Conservation (phyloP, 2,888 invertebrate genomes). For the Drosophila hamatofila region DNA sequence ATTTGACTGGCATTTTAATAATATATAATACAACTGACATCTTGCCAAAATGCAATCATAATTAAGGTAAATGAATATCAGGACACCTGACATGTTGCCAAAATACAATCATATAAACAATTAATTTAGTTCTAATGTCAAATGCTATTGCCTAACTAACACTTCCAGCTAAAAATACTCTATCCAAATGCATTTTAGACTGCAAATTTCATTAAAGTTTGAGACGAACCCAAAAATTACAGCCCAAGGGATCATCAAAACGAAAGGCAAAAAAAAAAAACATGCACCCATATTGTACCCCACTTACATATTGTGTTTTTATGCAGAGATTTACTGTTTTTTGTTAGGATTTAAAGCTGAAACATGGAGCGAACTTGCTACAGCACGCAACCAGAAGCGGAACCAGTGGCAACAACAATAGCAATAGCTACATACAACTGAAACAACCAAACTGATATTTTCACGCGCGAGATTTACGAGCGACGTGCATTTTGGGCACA, state of each 20-base stretch:
- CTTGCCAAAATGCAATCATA: too few relatives aligned
- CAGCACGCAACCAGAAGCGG: slow-evolving; percentile 7
- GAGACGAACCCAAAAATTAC: slow-evolving; percentile 15
- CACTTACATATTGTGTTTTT: slow-evolving; percentile 36
- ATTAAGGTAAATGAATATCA: too few relatives aligned
- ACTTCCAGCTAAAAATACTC: background rate
- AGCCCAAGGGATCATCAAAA: slow-evolving; percentile 26
- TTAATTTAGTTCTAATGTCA: too few relatives aligned
- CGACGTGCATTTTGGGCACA: slow-evolving; percentile 71
- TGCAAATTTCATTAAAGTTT: slow-evolving; percentile 14
- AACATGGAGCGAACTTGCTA: slow-evolving; percentile 21
- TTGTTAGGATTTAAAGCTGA: slow-evolving; percentile 41
- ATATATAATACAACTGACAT: too few relatives aligned
- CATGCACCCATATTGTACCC: slow-evolving; percentile 17
- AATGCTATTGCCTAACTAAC: background rate
- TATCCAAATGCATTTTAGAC: background rate
- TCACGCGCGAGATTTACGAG: slow-evolving; percentile 78
- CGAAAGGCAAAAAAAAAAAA: background rate
- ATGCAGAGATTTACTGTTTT: slow-evolving; percentile 42
- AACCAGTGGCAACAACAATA: slow-evolving; percentile 6
- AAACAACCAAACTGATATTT: slow-evolving; percentile 69
- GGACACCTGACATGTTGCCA: too few relatives aligned
- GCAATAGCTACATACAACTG: slow-evolving; percentile 1
- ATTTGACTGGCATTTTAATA: too few relatives aligned
- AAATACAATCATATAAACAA: too few relatives aligned